Base-by-base conservation (phyloP, 2,888 invertebrate species). In the Tachystola acroxantha region DNA sequence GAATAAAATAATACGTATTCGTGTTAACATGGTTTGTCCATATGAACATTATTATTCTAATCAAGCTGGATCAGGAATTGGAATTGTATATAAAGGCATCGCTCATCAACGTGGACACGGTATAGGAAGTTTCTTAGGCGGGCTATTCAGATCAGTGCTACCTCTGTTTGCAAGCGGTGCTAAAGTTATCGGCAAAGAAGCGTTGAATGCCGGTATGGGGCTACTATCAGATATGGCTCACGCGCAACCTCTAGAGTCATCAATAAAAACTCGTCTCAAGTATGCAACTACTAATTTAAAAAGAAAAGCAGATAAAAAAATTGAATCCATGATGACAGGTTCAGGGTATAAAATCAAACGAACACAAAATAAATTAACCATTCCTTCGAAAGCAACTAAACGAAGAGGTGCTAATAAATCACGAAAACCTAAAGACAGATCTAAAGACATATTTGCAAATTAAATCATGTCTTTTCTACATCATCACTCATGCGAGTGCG, bases 401-500 rank as follows among this genome's bases (percentile, higher is more conserved):
- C 25, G 30, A 27, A 35, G 22, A 29, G 26, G 22, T 27, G 22
- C 24, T 13, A 35, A 10, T 19, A 35, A 28, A 24, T 32, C 1
- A 36, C 19, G 7, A 31, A 41, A 36, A 14, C 11, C 7, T 7
- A 37, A 31, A 9, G 7, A 12, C 22, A 30, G 33, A 11, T 33
- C 28, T 10, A 33, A 29, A 1, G 45, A 50, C 25, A 50, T 49
- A 29, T 48, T 52, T 46, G 40, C 42, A 38, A 41, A 28, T 27
- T 29, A 32, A 46, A 39, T 35, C 31, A 54, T 53, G 51, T 48
- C 48, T 12, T 56, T 57, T 42, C 34, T 53, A 45, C 51, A 54
- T 40, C 48, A 41, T 42, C 36, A 53, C 42, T 53, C 54, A 32
- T 55, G 51, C 41, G 55, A 56, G 38, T 57, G 56, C 36, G 39